These are phyloP conservation scores for Drosophila equinoxialis DNA, from an alignment of 1,140 invertebrate species.

Conservation along the genomic window DNA sequence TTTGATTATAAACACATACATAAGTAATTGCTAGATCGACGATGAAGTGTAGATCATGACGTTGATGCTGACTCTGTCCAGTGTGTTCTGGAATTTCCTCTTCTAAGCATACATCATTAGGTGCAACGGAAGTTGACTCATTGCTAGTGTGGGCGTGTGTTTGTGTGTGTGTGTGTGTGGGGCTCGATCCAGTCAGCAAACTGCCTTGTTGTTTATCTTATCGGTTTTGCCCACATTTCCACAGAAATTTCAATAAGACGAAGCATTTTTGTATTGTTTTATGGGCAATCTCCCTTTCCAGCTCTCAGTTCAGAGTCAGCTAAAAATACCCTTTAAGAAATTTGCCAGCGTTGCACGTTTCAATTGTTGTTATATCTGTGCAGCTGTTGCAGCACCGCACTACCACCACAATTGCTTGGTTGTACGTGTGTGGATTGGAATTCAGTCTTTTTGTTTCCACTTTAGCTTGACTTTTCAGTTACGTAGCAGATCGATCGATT, in stretches of 20 bases:
- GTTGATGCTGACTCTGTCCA: not conserved
- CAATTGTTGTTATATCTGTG: slow-evolving; percentile 25
- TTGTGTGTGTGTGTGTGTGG: slow-evolving; percentile 19
- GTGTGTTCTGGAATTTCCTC: not conserved
- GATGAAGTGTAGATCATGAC: not conserved
- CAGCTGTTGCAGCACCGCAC: slow-evolving; percentile 57
- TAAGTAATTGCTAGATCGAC: not conserved
- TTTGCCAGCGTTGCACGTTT: slow-evolving; percentile 20
- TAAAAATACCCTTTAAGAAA: slow-evolving; percentile 53
- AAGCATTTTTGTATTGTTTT: not conserved
- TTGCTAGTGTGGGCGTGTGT: not conserved
- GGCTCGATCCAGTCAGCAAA: slow-evolving; percentile 5
- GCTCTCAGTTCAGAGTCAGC: slow-evolving; percentile 7
- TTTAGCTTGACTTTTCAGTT: slow-evolving; percentile 38
- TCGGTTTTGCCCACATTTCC: not conserved
- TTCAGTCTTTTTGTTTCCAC: slow-evolving; percentile 17
- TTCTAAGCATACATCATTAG: not conserved
- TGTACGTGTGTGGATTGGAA: slow-evolving; percentile 35
- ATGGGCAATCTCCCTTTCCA: not conserved
- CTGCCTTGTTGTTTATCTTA: slow-evolving; percentile 1
- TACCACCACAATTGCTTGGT: slow-evolving; percentile 24
- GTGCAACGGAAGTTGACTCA: slow-evolving; percentile 53
- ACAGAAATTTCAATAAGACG: slow-evolving; percentile 4
- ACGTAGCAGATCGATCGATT: slow-evolving; percentile 33
- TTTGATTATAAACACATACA: not conserved